Evolutionary conservation across 1,140 invertebrate genomes (phyloP).

Genomic region (Cephus cinctus): DNA sequence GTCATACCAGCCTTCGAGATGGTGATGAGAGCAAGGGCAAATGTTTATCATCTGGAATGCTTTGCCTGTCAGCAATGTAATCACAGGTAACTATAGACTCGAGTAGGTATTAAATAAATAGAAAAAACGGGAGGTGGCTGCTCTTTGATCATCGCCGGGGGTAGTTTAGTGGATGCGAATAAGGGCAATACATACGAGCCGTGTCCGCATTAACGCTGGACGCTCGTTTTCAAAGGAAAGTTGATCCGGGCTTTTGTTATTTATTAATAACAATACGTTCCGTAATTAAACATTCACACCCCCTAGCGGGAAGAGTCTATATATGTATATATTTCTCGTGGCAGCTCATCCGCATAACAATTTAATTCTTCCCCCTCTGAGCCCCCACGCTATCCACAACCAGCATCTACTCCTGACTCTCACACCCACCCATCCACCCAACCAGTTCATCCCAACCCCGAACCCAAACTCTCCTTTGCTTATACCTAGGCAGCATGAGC

Average conservation of each 20-base stretch:
- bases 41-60: slow-evolving; percentile 95
- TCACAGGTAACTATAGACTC: slow-evolving; percentile 94
- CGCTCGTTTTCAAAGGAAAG: too few relatives aligned
- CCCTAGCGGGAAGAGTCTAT: slow-evolving; percentile 26
- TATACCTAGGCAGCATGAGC: too few relatives aligned
- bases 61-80: slow-evolving; percentile 96
- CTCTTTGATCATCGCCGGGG: too few relatives aligned
- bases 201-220: too few relatives aligned
- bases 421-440: neutral
- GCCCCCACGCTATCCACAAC: too few relatives aligned
- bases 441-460: slow-evolving; percentile 15
- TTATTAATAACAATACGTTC: slow-evolving; percentile 44
- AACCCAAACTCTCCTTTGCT: too few relatives aligned
- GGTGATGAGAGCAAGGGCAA: slow-evolving; percentile 93
- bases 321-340: slow-evolving; percentile 42
- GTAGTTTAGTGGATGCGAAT: too few relatives aligned
- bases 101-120: too few relatives aligned
- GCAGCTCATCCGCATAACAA: slow-evolving; percentile 54
- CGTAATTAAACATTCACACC: slow-evolving; percentile 49
- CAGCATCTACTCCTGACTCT: neutral
- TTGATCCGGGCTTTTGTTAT: slow-evolving; percentile 24
- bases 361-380: slow-evolving; percentile 44
- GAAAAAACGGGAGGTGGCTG: too few relatives aligned
- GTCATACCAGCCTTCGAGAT: slow-evolving; percentile 95
- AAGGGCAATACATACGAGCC: too few relatives aligned